phyloP scores from a whole-genome alignment of 2,113 vertebrate genomes.

The Heterotilapia buettikoferi region DNA sequence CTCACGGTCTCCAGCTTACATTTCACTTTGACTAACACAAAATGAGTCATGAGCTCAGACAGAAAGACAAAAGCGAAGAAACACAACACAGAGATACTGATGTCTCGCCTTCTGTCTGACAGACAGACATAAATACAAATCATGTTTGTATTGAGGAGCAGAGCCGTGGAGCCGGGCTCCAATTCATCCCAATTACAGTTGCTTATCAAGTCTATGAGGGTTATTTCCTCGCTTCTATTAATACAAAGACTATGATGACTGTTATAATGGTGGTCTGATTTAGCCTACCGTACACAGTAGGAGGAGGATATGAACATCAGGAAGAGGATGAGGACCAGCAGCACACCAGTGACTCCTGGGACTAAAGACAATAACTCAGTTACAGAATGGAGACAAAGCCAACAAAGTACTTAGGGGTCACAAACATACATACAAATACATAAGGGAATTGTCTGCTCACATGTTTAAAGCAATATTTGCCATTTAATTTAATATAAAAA shows the following conservation, averaged over 20 bases:
- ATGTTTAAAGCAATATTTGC: neutral
- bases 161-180: neutral
- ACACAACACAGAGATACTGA: neutral
- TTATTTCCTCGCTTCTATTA: neutral
- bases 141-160: neutral
- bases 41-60: neutral
- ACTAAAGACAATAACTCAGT: constrained; percentile 67
- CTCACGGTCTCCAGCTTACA: neutral
- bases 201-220: neutral
- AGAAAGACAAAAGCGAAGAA: neutral
- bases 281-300: constrained; percentile 81
- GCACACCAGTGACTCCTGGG: constrained; percentile 88
- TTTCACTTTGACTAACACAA: neutral
- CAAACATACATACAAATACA: neutral
- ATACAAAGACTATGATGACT: neutral
- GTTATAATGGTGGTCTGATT: neutral
- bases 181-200: neutral
- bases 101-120: neutral
- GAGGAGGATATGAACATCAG: constrained; percentile 94
- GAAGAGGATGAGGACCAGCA: constrained; percentile 91
- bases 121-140: neutral
- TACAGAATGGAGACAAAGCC: neutral
- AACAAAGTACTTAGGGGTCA: neutral
- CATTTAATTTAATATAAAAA: neutral
- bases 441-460: neutral